Evolutionary conservation across 2,797 vertebrate species (phyloP).

Genomic region (Triplophysa bombifrons): DNA sequence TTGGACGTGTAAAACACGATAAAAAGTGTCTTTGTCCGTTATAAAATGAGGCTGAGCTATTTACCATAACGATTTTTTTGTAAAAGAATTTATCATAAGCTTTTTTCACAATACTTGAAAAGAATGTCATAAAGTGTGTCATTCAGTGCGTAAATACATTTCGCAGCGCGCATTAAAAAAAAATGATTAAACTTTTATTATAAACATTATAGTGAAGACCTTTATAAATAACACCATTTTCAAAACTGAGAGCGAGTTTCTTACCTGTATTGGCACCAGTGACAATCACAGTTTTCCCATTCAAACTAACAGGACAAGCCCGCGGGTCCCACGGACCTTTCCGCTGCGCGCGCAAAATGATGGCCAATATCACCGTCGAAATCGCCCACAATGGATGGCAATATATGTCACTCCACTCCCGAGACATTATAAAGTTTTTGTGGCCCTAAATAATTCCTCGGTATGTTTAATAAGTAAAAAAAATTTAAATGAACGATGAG

Average conservation of each 20-base stretch:
- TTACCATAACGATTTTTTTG: too few relatives aligned
- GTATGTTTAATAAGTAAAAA: not conserved
- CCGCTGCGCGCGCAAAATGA: constrained; percentile 66
- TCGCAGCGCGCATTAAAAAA: too few relatives aligned
- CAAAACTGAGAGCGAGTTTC: not conserved
- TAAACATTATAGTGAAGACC: not conserved
- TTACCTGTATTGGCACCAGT: constrained; percentile 86
- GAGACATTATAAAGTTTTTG: constrained; percentile 52
- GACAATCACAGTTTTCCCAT: constrained; percentile 82
- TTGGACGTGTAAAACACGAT: too few relatives aligned
- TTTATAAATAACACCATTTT: not conserved
- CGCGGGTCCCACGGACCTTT: constrained; percentile 71
- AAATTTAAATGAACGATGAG: not conserved
- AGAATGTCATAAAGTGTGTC: too few relatives aligned
- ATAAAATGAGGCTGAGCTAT: too few relatives aligned
- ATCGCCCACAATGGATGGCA: constrained; percentile 74
- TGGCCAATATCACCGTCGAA: constrained; percentile 62
- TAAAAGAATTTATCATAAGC: too few relatives aligned
- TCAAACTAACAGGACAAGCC: constrained; percentile 70
- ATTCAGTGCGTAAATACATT: not conserved
- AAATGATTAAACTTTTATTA: not conserved
- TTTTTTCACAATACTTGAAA: too few relatives aligned
- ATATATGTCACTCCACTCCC: constrained; percentile 51
- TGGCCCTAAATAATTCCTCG: not conserved
- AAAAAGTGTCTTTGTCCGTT: too few relatives aligned